Evolutionary conservation across 2,797 vertebrate genomes (phyloP).

Genomic region (Lutjanus argentimaculatus): DNA sequence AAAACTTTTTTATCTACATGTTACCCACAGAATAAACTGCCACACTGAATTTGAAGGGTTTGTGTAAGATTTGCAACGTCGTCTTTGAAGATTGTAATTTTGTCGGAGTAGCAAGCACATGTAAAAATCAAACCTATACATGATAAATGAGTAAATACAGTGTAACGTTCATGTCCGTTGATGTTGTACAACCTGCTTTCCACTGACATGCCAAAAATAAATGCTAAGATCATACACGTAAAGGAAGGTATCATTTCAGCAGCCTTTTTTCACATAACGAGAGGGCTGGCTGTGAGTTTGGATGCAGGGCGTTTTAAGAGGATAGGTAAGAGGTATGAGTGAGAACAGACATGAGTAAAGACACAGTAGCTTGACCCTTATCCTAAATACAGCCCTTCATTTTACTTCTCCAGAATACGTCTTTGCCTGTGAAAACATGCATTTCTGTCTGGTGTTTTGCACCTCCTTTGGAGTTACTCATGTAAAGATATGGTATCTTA

Average conservation of each 20-base stretch:
- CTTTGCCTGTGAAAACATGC: neutral
- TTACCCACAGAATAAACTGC: neutral
- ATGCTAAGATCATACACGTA: no score
- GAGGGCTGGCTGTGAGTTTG: neutral
- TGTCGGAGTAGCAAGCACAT: neutral
- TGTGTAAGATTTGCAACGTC: neutral
- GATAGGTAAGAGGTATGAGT: neutral
- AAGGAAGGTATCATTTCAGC: neutral
- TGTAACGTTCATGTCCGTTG: neutral
- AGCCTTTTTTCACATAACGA: neutral
- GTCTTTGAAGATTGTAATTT: neutral
- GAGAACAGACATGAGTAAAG: neutral
- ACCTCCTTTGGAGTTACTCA: neutral
- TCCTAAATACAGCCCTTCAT: neutral
- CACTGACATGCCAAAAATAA: neutral
- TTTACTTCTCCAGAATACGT: neutral
- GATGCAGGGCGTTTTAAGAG: neutral
- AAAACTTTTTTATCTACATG: neutral
- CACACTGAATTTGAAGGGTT: neutral
- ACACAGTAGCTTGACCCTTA: constrained; percentile 4
- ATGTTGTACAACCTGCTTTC: neutral
- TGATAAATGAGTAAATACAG: neutral
- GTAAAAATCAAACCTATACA: neutral
- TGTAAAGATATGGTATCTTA: neutral
- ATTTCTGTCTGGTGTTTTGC: neutral